Evolutionary conservation across 2,888 invertebrate species (phyloP).

Genomic region (Entomobrya proxima): DNA sequence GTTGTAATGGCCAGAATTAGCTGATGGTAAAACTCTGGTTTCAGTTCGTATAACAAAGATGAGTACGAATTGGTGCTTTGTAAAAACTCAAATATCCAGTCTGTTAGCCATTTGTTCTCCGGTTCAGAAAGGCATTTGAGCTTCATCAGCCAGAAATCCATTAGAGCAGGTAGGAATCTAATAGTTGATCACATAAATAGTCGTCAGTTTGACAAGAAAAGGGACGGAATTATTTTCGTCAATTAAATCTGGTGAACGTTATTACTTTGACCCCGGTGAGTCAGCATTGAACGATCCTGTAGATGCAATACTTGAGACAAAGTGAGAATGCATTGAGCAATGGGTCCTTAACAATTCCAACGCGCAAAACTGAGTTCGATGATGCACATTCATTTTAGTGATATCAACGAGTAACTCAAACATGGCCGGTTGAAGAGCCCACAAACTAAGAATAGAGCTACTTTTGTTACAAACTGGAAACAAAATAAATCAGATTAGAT

Average conservation of each 20-base stretch:
- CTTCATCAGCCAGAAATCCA: conserved; percentile 72
- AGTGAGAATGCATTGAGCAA: conserved; percentile 73
- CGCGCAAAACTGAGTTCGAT: conserved; percentile 43
- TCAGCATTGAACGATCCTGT: conserved; percentile 69
- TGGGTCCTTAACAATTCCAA: conserved; percentile 70
- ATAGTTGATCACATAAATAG: neutral
- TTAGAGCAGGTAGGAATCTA: conserved; percentile 69
- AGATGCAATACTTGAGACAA: conserved; percentile 72
- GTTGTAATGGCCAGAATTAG: conserved; percentile 50
- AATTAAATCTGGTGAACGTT: neutral
- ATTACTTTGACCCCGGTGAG: conserved; percentile 70
- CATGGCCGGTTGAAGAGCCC: conserved; percentile 72
- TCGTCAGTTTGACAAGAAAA: neutral
- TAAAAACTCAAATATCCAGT: conserved; percentile 73
- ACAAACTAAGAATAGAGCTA: conserved; percentile 70
- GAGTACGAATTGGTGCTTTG: conserved; percentile 69
- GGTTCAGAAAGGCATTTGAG: conserved; percentile 31
- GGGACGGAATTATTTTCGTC: too few species aligned
- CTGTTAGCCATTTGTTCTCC: conserved; percentile 51
- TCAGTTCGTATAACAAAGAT: conserved; percentile 54
- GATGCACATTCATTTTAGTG: conserved; percentile 42
- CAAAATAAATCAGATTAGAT: too few species aligned
- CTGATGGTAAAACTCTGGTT: conserved; percentile 68
- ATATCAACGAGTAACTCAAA: conserved; percentile 68
- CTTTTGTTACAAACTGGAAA: conserved; percentile 71